Base-by-base conservation (phyloP, 2,113 vertebrate species). In the Poeciliopsis occidentalis region DNA sequence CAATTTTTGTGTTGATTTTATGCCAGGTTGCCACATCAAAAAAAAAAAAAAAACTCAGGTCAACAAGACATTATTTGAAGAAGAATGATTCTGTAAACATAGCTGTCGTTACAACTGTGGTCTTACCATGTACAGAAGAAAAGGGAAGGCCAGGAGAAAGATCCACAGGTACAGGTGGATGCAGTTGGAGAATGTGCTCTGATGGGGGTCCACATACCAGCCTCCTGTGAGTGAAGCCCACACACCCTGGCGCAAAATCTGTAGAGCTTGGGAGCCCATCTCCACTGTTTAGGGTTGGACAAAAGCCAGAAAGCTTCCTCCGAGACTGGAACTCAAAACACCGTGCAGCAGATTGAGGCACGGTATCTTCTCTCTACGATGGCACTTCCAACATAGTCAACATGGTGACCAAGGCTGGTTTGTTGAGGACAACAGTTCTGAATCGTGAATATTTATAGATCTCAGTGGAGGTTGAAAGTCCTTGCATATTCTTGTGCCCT, bases 161-260 rank as follows among this genome's bases (percentile, higher is more conserved):
- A 97, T 96, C 96, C 96, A 97, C 69, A 96, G 95, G 81, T 97
- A 97, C 73, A 97, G 96, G 74, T 97, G 96, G 86, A 97, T 96
- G 87, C 96, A 97, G 91, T 97, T 97, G 88, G 96, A 97, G 91
- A 97, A 97, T 8, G 96, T 97, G 92, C 96, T 97, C 91, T 97
- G 96, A 88, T 97, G 96, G 19, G 96, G 96, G 92, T 97, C 96
- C 88, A 97, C 96, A 84, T 96, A 97, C 96, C 96, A 97, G 83
- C 96, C 96, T 76, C 96, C 96, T 0, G 95, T 97, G 66, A 97
- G 95, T 0, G 96, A 97, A 77, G 96, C 96, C 96, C 96, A 97
- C 85, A 97, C 95, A 7, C 96, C 96, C 90, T 97, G 96, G 82
- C 96, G 95, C 84, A 97, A 90, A 90, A 97, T 96, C 94, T 97